A percentile compares a stretch with the other conserved stretches of the same genome.
Conservation (phyloP, 2,888 invertebrate species). For the Crossocerus cetratus region DNA sequence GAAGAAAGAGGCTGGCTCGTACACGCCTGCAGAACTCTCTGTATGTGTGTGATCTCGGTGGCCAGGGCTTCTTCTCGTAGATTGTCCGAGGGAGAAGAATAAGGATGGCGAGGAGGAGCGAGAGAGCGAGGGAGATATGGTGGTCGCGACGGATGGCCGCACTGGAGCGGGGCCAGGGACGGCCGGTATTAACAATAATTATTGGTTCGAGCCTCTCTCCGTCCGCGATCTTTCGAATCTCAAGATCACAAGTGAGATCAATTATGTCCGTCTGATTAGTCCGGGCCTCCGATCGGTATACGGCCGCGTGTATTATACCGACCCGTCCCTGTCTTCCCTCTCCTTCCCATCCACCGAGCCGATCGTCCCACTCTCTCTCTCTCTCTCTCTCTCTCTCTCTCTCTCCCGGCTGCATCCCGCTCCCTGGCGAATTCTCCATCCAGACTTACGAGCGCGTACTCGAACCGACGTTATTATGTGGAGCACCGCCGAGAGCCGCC, state of each 20-base stretch:
- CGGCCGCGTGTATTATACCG: conserved; percentile 56
- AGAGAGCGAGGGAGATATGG: conserved; percentile 21
- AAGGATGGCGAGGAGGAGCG: conserved; percentile 4
- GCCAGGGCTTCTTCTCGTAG: conserved; percentile 15
- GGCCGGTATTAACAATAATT: conserved; percentile 75
- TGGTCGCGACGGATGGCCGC: conserved; percentile 24
- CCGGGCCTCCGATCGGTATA: conserved; percentile 66
- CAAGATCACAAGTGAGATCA: conserved; percentile 77
- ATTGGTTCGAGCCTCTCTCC: conserved; percentile 75
- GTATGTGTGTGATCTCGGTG: not conserved
- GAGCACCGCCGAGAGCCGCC: conserved; percentile 36
- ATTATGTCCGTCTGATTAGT: conserved; percentile 76
- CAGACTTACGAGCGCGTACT: conserved; percentile 33
- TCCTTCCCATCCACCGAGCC: conserved; percentile 35
- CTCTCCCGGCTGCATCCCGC: conserved; percentile 16
- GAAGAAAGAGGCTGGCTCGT: conserved; percentile 26
- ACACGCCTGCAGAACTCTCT: not conserved
- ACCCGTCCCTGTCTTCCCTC: conserved; percentile 28
- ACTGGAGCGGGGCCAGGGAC: conserved; percentile 47
- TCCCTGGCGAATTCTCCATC: conserved; percentile 8
- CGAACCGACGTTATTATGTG: conserved; percentile 58
- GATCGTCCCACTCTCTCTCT: conserved; percentile 32
- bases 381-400: conserved; percentile 6
- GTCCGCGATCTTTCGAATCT: conserved; percentile 76
- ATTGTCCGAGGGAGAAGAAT: conserved; percentile 30